A percentile compares a stretch with the other conserved stretches of the same genome.
Conservation (phyloP, 2,888 invertebrate genomes). For the Sarcophaga rosellei region DNA sequence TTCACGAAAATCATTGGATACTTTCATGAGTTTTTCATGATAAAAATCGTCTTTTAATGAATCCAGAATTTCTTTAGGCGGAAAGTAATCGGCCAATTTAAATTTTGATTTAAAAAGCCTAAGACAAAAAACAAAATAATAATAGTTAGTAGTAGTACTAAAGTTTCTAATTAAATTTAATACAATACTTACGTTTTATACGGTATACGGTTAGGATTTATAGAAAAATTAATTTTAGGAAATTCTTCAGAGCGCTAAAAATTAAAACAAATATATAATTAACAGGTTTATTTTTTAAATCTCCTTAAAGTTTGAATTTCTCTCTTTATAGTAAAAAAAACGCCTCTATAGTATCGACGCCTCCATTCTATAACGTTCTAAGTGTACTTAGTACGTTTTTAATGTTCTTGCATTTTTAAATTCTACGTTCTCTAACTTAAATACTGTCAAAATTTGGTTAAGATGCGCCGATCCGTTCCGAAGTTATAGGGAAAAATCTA, state of each 20-base stretch:
- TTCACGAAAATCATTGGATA: constrained; percentile 70
- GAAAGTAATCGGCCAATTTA: constrained; percentile 62
- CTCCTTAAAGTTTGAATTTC: background rate
- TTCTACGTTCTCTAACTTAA: too few species aligned
- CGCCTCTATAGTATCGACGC: too few species aligned
- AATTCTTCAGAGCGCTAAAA: constrained; percentile 72
- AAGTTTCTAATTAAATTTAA: too few species aligned
- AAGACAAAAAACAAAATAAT: background rate
- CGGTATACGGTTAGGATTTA: constrained; percentile 73
- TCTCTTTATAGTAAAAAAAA: background rate
- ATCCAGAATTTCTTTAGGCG: constrained; percentile 59
- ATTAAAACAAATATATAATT: constrained; percentile 4
- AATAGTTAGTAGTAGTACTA: too few species aligned
- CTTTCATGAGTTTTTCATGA: constrained; percentile 42
- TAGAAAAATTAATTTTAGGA: constrained; percentile 72
- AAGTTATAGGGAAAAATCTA: too few species aligned
- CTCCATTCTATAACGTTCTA: too few species aligned
- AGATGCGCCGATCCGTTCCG: too few species aligned
- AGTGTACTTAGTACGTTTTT: too few species aligned
- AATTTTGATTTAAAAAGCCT: constrained; percentile 64
- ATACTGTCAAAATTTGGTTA: too few species aligned
- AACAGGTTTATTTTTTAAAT: background rate
- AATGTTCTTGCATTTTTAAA: too few species aligned
- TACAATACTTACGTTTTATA: constrained; percentile 56
- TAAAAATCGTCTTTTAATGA: constrained; percentile 57